phyloP scores from a whole-genome alignment of 2,113 vertebrate species.

The Neodon shergylaensis region DNA sequence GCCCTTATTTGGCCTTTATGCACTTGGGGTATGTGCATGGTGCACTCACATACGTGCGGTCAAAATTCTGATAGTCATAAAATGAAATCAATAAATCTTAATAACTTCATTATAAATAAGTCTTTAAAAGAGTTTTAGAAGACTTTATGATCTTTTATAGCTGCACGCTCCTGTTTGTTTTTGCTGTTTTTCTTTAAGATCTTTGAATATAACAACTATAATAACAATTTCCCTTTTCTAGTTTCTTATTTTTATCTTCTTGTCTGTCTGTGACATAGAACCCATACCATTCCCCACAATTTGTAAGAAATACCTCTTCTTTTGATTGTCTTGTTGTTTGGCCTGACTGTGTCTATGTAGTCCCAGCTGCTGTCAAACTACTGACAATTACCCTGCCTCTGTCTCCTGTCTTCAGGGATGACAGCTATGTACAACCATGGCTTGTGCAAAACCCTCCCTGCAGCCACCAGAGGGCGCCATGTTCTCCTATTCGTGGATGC shows the following conservation, averaged over 20 bases:
- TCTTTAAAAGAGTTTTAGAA: neutral
- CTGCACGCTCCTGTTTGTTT: too few relatives aligned
- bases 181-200: neutral
- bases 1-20: neutral
- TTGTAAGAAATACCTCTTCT: neutral
- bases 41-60: neutral
- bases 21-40: neutral
- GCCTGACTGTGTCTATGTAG: neutral
- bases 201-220: too few relatives aligned
- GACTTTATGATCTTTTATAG: neutral
- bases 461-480: neutral
- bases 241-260: fast-evolving
- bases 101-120: neutral
- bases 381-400: too few relatives aligned
- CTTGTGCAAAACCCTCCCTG: neutral
- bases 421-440: neutral
- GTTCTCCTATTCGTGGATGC: neutral
- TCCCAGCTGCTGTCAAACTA: neutral
- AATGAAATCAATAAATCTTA: neutral
- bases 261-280: neutral
- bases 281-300: neutral
- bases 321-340: neutral
- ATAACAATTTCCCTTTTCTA: too few relatives aligned
- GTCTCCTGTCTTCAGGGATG: neutral
- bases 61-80: neutral